phyloP scores from a whole-genome alignment of 1,140 invertebrate genomes.

The Euwallacea similis region DNA sequence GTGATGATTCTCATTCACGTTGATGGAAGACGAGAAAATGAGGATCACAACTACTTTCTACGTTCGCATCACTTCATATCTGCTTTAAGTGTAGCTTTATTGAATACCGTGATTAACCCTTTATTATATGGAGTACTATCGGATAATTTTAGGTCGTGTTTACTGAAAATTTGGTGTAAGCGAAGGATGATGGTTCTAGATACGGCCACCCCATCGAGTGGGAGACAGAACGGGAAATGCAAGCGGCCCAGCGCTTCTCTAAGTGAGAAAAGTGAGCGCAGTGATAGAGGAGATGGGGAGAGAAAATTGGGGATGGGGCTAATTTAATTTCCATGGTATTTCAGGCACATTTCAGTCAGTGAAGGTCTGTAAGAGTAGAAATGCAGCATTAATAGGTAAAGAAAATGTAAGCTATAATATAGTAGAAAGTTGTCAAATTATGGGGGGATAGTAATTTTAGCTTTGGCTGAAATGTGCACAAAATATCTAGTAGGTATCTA shows the following conservation, averaged over 20 bases:
- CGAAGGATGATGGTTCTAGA: slow-evolving; percentile 13
- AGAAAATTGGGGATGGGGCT: slow-evolving; percentile 23
- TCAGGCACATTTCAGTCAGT: too few species aligned
- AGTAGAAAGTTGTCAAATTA: too few species aligned
- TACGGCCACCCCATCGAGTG: slow-evolving; percentile 35
- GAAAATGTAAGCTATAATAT: too few species aligned
- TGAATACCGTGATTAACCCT: slow-evolving; percentile 78
- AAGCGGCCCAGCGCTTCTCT: slow-evolving; percentile 43
- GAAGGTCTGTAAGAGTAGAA: too few species aligned
- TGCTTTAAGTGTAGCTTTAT: slow-evolving; percentile 63
- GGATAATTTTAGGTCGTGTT: slow-evolving; percentile 70
- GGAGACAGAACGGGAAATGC: slow-evolving; percentile 30
- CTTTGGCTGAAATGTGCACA: too few species aligned
- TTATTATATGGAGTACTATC: slow-evolving; percentile 78
- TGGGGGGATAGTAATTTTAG: too few species aligned
- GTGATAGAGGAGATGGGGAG: slow-evolving; percentile 13
- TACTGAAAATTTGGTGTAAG: slow-evolving; percentile 53
- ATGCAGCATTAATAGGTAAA: too few species aligned
- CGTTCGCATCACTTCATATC: slow-evolving; percentile 60
- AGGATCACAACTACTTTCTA: slow-evolving; percentile 59
- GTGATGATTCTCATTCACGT: slow-evolving; percentile 62
- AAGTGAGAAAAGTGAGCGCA: slow-evolving; percentile 40
- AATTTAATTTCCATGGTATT: slow-evolving; percentile 3
- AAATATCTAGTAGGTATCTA: too few species aligned
- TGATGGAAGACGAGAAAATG: slow-evolving; percentile 58